Percentiles rank a stretch among this genome's conserved stretches.
phyloP scores from a whole-genome alignment of 2,888 invertebrate species.

The Orchesellides sinensis region DNA sequence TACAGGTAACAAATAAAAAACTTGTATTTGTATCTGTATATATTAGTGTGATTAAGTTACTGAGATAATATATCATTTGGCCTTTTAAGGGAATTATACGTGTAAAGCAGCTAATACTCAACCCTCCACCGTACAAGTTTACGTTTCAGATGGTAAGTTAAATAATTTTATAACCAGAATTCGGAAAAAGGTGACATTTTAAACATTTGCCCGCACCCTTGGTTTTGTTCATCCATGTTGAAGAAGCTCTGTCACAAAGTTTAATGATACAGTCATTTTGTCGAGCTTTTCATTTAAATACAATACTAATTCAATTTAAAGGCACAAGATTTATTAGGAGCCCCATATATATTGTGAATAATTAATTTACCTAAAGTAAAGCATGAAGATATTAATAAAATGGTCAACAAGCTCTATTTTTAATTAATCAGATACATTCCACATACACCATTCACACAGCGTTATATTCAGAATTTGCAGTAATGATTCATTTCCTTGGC shows the following conservation, averaged over 20 bases:
- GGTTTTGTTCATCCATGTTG: too few species aligned
- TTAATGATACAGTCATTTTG: not conserved
- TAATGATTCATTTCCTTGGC: too few species aligned
- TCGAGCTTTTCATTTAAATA: not conserved
- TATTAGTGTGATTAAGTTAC: not conserved
- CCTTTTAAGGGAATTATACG: constrained; percentile 90
- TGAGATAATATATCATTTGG: not conserved
- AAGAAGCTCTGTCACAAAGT: too few species aligned
- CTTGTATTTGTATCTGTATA: not conserved
- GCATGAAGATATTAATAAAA: not conserved
- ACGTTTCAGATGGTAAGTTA: constrained; percentile 90
- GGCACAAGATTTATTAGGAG: not conserved
- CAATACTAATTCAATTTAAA: not conserved
- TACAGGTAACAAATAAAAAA: constrained; percentile 50
- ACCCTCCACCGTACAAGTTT: constrained; percentile 92
- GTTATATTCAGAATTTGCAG: too few species aligned
- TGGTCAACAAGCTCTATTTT: too few species aligned
- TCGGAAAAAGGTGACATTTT: not conserved
- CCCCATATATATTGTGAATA: not conserved
- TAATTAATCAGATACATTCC: too few species aligned
- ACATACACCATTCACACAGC: too few species aligned
- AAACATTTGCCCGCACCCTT: too few species aligned
- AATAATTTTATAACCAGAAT: too few species aligned
- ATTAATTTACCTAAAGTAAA: not conserved
- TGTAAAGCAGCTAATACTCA: constrained; percentile 93